A percentile compares a stretch with the other conserved stretches of the same genome.
These are phyloP conservation scores for Eleutherodactylus coqui DNA, from an alignment of 2,797 vertebrate species.

Conservation along the genomic window DNA sequence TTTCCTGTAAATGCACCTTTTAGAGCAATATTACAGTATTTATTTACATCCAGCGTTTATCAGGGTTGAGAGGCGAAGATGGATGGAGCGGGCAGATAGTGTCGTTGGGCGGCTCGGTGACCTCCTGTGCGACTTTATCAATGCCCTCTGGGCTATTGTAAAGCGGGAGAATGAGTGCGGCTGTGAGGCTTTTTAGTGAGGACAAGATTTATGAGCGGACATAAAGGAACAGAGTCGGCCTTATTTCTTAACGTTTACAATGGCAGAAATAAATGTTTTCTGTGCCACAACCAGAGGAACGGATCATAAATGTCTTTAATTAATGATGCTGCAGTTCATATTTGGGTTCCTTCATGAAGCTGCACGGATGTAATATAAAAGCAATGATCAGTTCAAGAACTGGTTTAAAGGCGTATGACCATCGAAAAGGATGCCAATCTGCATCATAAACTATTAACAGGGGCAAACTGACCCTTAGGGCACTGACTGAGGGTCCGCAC, in stretches of 20 bases:
- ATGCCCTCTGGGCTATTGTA: slow-evolving; percentile 56
- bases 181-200: slow-evolving; percentile 48
- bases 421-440: no score
- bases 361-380: slow-evolving; percentile 29
- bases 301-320: slow-evolving; percentile 57
- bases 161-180: slow-evolving; percentile 24
- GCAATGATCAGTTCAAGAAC: slow-evolving; percentile 6
- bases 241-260: slow-evolving; percentile 64
- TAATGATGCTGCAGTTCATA: slow-evolving; percentile 57
- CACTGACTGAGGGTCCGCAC: no score
- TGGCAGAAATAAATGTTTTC: slow-evolving; percentile 65
- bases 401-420: slow-evolving; percentile 13
- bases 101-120: slow-evolving; percentile 31
- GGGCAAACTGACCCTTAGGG: no score
- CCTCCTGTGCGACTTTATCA: slow-evolving; percentile 32
- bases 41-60: slow-evolving; percentile 62
- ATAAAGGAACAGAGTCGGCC: slow-evolving; percentile 47
- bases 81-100: slow-evolving; percentile 31
- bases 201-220: slow-evolving; percentile 45
- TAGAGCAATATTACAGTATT: slow-evolving; percentile 61
- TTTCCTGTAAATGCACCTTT: slow-evolving; percentile 63
- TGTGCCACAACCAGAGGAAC: slow-evolving; percentile 60
- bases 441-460: no score
- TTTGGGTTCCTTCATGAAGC: slow-evolving; percentile 51
- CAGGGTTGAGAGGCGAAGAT: slow-evolving; percentile 50